Conservation (phyloP, 2,797 vertebrate genomes). For the Uromys caudimaculatus region DNA sequence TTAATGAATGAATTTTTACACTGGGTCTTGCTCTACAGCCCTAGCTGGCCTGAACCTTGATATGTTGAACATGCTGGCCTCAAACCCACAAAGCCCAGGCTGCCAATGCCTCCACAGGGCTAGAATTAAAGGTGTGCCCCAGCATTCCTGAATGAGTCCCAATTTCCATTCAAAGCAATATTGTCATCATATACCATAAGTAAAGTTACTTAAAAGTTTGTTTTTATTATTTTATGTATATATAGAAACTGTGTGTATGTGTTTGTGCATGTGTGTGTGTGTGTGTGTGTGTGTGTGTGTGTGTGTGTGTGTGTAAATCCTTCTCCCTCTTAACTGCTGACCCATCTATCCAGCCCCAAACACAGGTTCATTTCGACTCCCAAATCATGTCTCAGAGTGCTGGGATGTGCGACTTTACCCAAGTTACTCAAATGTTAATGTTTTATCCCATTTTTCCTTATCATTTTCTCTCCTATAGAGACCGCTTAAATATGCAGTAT, state of each 20-base stretch:
- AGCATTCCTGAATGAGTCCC: neutral
- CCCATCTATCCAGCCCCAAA: neutral
- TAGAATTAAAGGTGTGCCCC: neutral
- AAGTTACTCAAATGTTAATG: slow-evolving; percentile 41
- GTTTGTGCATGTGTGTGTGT: neutral
- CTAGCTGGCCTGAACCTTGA: neutral
- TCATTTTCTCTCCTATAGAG: neutral
- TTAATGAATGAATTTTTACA: neutral
- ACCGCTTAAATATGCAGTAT: neutral
- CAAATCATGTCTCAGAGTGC: neutral
- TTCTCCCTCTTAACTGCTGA: neutral
- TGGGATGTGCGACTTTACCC: neutral
- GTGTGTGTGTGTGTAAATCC: too few species aligned
- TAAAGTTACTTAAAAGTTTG: neutral
- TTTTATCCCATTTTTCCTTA: slow-evolving; percentile 32
- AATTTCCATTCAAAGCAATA: slow-evolving; percentile 32
- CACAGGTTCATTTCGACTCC: neutral
- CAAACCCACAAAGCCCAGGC: neutral
- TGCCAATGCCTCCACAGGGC: neutral
- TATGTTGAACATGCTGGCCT: neutral
- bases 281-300: neutral
- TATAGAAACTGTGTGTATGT: neutral
- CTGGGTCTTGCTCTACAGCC: neutral
- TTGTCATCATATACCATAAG: neutral
- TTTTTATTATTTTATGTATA: neutral